Percentiles rank a stretch among this genome's conserved stretches.
Conservation (phyloP, 2,888 invertebrate species). For the Phortica okadai region DNA sequence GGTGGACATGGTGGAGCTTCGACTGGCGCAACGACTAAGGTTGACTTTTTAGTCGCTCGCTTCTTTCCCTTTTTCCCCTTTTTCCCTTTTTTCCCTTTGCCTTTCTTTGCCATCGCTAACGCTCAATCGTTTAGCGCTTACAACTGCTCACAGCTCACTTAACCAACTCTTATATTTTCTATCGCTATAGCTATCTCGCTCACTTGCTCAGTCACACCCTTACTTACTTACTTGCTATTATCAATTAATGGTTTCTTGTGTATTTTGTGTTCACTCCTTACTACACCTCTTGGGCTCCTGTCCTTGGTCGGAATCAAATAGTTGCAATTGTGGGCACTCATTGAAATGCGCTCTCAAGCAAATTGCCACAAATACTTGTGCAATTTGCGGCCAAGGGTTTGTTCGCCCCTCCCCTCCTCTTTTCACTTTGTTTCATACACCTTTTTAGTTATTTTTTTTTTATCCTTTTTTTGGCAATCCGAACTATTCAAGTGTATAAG, state of each 20-base stretch:
- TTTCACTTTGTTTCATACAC: too few relatives aligned
- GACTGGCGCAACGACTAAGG: constrained; percentile 25
- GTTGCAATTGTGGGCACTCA: too few relatives aligned
- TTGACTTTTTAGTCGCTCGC: constrained; percentile 36
- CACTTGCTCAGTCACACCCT: neutral
- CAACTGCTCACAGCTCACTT: neutral
- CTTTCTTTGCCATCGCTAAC: constrained; percentile 6
- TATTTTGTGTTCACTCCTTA: neutral
- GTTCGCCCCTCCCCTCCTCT: too few relatives aligned
- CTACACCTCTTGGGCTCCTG: neutral
- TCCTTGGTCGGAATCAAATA: neutral
- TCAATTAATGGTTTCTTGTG: neutral
- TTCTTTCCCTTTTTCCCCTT: constrained; percentile 51
- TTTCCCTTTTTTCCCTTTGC: constrained; percentile 39
- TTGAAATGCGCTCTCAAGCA: too few relatives aligned
- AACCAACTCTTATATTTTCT: neutral
- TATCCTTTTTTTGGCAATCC: neutral
- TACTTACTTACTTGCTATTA: neutral
- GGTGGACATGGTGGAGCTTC: constrained; percentile 47
- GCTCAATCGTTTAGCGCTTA: neutral
- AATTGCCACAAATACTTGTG: too few relatives aligned
- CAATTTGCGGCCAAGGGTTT: too few relatives aligned
- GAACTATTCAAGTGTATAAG: neutral
- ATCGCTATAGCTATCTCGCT: neutral
- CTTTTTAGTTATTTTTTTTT: neutral